A percentile compares a stretch with the other conserved stretches of the same genome.
These are phyloP conservation scores for Eudasyphora cyanicolor DNA, from an alignment of 2,888 invertebrate genomes.

Conservation along the genomic window DNA sequence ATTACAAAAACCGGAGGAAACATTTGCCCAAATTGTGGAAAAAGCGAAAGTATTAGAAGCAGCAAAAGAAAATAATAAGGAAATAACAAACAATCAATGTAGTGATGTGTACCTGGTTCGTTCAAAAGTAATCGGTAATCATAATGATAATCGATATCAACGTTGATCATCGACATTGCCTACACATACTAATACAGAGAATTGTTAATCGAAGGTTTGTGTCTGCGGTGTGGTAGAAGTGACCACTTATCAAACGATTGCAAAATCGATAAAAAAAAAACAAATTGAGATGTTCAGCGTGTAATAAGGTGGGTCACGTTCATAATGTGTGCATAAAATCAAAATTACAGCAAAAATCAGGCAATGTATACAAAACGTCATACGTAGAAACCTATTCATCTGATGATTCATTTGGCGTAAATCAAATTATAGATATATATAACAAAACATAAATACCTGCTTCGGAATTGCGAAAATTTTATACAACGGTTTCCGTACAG, in stretches of 20 bases:
- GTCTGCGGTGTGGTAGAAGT: conserved; percentile 9
- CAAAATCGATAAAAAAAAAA: conserved; percentile 19
- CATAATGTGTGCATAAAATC: conserved; percentile 24
- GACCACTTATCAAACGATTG: conserved; percentile 48
- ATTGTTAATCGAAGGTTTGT: background rate
- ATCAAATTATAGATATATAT: background rate
- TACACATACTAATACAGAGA: background rate
- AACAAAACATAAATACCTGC: background rate
- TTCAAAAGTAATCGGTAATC: background rate
- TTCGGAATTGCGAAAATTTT: background rate
- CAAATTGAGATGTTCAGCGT: conserved; percentile 38
- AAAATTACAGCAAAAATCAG: conserved; percentile 30
- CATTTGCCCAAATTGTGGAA: conserved; percentile 43
- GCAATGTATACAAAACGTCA: background rate
- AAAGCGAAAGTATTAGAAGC: conserved; percentile 45
- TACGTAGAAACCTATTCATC: background rate
- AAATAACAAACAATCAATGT: conserved; percentile 11
- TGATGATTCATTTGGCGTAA: background rate
- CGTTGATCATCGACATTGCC: background rate
- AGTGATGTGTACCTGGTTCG: background rate
- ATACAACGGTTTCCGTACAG: background rate
- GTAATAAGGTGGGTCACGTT: conserved; percentile 22
- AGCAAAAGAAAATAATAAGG: conserved; percentile 36
- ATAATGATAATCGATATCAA: conserved; percentile 18
- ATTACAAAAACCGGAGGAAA: conserved; percentile 15